Base-by-base conservation (phyloP, 2,888 invertebrate genomes). In the Falcaria lacertinaria region DNA sequence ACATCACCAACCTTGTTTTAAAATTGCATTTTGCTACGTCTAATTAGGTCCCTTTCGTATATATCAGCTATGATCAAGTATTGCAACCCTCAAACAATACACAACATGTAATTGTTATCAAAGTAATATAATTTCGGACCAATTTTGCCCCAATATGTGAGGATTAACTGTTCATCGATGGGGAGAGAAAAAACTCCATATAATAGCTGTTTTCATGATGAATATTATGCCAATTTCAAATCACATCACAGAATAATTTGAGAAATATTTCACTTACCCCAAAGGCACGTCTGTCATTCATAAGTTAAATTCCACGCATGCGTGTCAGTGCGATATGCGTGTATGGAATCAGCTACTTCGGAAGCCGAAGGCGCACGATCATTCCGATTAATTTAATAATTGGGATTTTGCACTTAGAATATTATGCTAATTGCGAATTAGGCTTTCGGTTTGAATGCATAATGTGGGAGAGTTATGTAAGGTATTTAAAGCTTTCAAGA, bases 251-350 rank as follows among this genome's bases (percentile, higher is more conserved):
- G 7, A 36, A 13, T 4, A 22, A 34, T 42, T 53, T 60, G 46
- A 14, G 38, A 43, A 63, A 52, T 68, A 74, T 69, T 64, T 69
- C 50, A 64, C 60, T 69, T 72, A 67, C 69, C 77, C 73, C 47
- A 54, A 57, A 72, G 73, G 74, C 73, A 77, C 57, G 70, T 70
- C 67, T 74, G 72, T 66, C 67, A 71, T 69, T 73, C 57, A 62
- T 40, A 52, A 47, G 53, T 39, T 50, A 45, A 54, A 52, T 53
- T 52, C 45, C 43, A 45, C 54, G 57, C 60, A 59, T 70, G 73
- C 75, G 72, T 68, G 74, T 39, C 43, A 36, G 74, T 75, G 76
- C 64, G 54, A 68, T 74, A 77, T 78, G 75, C 76, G 77, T 76
- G 80, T 48, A 47, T 51, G 52, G 44, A 52, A 44, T 47, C 41